phyloP scores from a whole-genome alignment of 2,888 invertebrate species.

The Archips crataeganus region DNA sequence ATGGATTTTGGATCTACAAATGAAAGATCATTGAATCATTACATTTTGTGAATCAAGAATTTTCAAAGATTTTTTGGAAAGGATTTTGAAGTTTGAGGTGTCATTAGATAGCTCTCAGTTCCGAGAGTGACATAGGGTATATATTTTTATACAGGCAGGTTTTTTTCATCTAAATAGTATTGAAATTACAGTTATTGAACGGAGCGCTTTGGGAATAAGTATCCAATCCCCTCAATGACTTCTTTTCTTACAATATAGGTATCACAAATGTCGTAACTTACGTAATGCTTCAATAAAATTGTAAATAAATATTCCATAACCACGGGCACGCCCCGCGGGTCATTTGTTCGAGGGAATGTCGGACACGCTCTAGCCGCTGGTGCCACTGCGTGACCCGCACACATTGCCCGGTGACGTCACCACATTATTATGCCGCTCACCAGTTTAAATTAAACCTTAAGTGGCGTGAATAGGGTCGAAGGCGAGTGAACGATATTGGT shows the following conservation, averaged over 20 bases:
- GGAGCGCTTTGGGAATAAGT: too few relatives aligned
- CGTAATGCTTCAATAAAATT: not conserved
- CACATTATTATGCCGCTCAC: not conserved
- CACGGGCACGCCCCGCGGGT: slow-evolving; percentile 16
- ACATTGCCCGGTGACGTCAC: slow-evolving; percentile 1
- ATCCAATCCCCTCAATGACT: not conserved
- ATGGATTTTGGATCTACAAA: too few relatives aligned
- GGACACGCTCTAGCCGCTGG: slow-evolving; percentile 9
- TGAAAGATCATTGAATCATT: too few relatives aligned
- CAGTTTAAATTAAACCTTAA: not conserved
- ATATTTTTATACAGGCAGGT: too few relatives aligned
- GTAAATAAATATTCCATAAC: slow-evolving; percentile 2
- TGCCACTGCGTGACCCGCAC: slow-evolving; percentile 24
- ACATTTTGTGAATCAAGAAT: too few relatives aligned
- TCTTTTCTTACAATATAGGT: not conserved
- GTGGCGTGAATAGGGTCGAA: not conserved
- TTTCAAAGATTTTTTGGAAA: too few relatives aligned
- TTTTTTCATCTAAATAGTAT: too few relatives aligned
- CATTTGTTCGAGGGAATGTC: slow-evolving; percentile 36
- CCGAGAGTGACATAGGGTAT: too few relatives aligned
- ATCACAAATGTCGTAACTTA: not conserved
- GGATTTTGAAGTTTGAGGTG: too few relatives aligned
- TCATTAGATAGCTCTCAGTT: too few relatives aligned
- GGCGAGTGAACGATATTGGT: too few relatives aligned
- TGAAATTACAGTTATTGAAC: too few relatives aligned